Evolutionary conservation across 1,140 invertebrate genomes (phyloP), one percentile per base, ranked within the genome.

Genomic region (Schlechtendalia chinensis): DNA sequence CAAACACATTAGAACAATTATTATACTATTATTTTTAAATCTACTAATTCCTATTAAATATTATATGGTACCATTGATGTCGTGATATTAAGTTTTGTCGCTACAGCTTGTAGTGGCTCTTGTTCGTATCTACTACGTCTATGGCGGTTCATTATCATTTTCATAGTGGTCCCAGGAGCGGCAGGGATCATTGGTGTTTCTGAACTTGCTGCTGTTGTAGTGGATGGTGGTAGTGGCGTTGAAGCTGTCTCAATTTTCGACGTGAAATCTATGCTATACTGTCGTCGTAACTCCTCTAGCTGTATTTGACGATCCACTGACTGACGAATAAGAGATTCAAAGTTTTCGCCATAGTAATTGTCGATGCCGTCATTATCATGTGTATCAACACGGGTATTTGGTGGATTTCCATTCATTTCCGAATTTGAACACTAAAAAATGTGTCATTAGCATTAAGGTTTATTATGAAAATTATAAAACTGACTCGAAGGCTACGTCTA

Each of bases 41-140:
- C 8, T 39, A 39, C 6, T 72, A 72, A 16, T 54, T 5, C 1
- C 16, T 29, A 72, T 72, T 72, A 54, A 54, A 29, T 72, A 29
- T 0, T 72, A 39, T n/a, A n/a, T 29, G 5, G 0, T 54, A 72
- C 69, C 47, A n/a, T 72, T 54, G 16, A 16, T 72, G 50, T 27
- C n/a, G 16, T 53, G 0, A 4, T 54, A 72, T 72, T 53, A 4
- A n/a, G 1, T 32, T 72, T 72, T 19, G 50, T 29, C 10, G 24
- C 24, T 5, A 1, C 6, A 10, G 67, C 16, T 1, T 54, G 69
- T 29, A 29, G 24, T 29, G 47, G 11, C 24, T 72, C 69, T 72
- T 72, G 69, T n/a, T 72, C 69, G 53, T 72, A 72, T 72, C 27
- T 32, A 72, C 69, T 72, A 11, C 69, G 69, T 12, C 69, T 72